phyloP scores from a whole-genome alignment of 2,888 invertebrate genomes.

The Acanthosepion pharaonis region DNA sequence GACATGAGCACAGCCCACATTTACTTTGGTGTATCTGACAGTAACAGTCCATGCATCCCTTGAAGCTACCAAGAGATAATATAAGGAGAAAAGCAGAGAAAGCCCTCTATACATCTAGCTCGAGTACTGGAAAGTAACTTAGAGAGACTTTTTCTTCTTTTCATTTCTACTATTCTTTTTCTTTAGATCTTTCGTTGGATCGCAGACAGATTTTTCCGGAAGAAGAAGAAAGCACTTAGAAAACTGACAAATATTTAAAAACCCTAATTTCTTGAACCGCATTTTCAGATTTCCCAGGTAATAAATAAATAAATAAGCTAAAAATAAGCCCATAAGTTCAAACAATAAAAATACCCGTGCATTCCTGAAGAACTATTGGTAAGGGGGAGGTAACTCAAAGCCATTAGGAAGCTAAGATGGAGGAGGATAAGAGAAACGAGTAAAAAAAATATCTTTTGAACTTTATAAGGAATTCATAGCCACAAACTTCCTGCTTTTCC shows the following conservation, averaged over 20 bases:
- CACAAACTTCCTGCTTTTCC: not conserved
- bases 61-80: not conserved
- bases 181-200: constrained; percentile 13
- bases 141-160: not conserved
- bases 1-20: not conserved
- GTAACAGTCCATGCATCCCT: not conserved
- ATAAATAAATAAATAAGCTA: constrained; percentile 14
- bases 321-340: not conserved
- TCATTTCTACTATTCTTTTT: not conserved
- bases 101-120: not conserved
- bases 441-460: not conserved
- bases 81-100: not conserved
- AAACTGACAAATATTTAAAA: constrained; percentile 21
- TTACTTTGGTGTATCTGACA: not conserved
- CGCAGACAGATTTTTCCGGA: constrained; percentile 21
- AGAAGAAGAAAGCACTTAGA: constrained; percentile 22
- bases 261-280: not conserved
- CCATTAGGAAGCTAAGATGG: not conserved
- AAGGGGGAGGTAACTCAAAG: not conserved
- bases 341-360: constrained; percentile 11
- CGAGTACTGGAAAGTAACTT: not conserved
- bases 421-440: not conserved
- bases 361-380: constrained; percentile 33
- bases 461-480: constrained; percentile 1
- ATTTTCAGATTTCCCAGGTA: constrained; percentile 33